Evolutionary conservation across 2,113 vertebrate species (phyloP), one percentile per base, ranked within the genome.

Genomic region (Pavo muticus): DNA sequence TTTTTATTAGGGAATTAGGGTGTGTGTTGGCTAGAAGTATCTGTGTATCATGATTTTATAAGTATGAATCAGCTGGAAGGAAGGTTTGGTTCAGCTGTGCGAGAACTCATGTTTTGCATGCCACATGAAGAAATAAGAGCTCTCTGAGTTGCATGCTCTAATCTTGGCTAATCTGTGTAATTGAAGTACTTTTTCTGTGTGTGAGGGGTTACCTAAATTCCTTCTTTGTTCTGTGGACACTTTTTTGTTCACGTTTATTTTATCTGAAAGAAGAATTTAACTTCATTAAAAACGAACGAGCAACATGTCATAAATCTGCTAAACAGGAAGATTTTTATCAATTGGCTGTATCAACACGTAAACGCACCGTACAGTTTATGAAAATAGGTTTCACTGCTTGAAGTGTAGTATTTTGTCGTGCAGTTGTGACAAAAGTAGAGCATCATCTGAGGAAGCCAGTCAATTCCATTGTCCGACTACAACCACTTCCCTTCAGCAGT

Each of bases 111-210:
- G 87, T 93, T 91, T 79, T 88, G 69, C 30, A 4, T 97, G 35
- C 89, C 40, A 30, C 60, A 64, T 65, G 67, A 90, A 88, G 75
- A 94, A 54, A 74, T 87, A 75, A 84, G 68, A 89, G 50, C 45
- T 76, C 25, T 47, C 50, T 71, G 52, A 0, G 1, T 72, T 96
- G 86, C 76, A 65, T 84, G 48, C 65, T 45, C 39, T 95, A 87
- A 95, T 95, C 95, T 86, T 96, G 69, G 90, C 74, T 88, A 75
- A 96, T 93, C 82, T 93, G 6, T 94, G 75, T 92, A 84, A 91
- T 91, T 95, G 91, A 88, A 88, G 84, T 93, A n/a, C 35, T 42
- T 80, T 91, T 90, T 93, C 14, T 80, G 54, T 90, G 16, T 80
- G 42, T 88, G 77, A 93, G n/a, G 24, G 52, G 72, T 27, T 84